phyloP scores from a whole-genome alignment of 2,113 vertebrate species.

The Corythornis vintsioides region DNA sequence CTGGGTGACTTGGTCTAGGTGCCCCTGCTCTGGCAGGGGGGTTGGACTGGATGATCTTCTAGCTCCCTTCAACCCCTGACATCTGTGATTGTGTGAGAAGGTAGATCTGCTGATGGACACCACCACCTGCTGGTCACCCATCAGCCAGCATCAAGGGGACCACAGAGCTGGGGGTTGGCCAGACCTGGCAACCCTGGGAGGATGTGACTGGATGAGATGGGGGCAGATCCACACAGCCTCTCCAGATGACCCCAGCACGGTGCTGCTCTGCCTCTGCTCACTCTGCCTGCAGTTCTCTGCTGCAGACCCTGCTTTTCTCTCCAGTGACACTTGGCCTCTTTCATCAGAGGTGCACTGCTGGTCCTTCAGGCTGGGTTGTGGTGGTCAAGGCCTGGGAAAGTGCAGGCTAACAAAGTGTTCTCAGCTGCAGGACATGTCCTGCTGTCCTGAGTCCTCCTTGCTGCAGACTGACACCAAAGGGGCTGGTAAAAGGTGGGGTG shows the following conservation, averaged over 20 bases:
- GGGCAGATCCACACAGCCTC: background rate
- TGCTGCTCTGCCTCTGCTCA: background rate
- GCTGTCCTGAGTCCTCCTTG: background rate
- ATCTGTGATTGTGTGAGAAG: background rate
- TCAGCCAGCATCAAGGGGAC: background rate
- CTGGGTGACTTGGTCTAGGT: no score
- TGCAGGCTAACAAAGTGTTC: background rate
- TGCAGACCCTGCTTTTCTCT: background rate
- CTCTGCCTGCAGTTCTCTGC: background rate
- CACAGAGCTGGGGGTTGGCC: background rate
- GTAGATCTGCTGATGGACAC: background rate
- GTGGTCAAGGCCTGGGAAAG: background rate
- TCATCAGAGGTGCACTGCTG: background rate
- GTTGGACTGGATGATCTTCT: no score
- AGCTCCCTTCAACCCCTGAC: no score
- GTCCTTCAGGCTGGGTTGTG: background rate
- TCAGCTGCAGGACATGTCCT: background rate
- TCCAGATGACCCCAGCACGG: no score
- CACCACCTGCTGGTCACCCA: background rate
- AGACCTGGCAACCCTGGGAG: background rate
- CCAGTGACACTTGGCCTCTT: background rate
- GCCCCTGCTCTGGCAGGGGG: no score
- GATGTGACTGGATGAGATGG: accelerated
- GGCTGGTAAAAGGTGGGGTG: background rate
- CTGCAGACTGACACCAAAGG: background rate